Conservation (phyloP, 2,113 vertebrate genomes). For the Etia nguti region DNA sequence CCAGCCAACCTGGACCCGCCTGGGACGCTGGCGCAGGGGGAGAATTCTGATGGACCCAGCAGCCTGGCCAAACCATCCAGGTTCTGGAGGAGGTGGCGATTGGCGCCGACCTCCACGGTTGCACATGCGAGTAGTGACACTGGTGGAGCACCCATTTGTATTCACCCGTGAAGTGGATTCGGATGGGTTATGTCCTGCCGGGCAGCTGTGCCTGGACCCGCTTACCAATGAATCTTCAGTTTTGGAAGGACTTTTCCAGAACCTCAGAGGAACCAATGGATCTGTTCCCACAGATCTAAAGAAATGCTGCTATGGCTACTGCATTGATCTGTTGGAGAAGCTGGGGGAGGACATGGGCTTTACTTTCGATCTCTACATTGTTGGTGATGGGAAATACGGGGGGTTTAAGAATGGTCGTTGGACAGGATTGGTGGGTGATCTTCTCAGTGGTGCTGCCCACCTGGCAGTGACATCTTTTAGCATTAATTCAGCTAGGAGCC, state of each 20-base stretch:
- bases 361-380: slow-evolving; percentile 90
- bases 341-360: slow-evolving; percentile 88
- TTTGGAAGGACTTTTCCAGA: slow-evolving; percentile 58
- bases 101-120: slow-evolving; percentile 48
- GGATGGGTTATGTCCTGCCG: slow-evolving; percentile 89
- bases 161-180: slow-evolving; percentile 88
- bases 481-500: slow-evolving; percentile 90
- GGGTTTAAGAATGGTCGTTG: slow-evolving; percentile 82
- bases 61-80: slow-evolving; percentile 68
- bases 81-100: slow-evolving; percentile 41
- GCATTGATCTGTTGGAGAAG: slow-evolving; percentile 89
- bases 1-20: slow-evolving; percentile 86
- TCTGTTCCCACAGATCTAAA: slow-evolving; percentile 61
- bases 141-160: slow-evolving; percentile 94
- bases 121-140: slow-evolving; percentile 82
- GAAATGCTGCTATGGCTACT: slow-evolving; percentile 93
- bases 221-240: slow-evolving; percentile 56
- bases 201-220: slow-evolving; percentile 90
- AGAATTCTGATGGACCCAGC: slow-evolving; percentile 80
- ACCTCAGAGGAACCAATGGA: slow-evolving; percentile 59
- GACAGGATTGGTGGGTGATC: slow-evolving; percentile 91
- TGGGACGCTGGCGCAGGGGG: slow-evolving; percentile 61
- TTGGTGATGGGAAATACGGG: slow-evolving; percentile 91
- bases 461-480: slow-evolving; percentile 95
- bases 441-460: slow-evolving; percentile 85